These are phyloP conservation scores for Peromyscus californicus DNA, from an alignment of 2,113 vertebrate species.

Conservation along the genomic window DNA sequence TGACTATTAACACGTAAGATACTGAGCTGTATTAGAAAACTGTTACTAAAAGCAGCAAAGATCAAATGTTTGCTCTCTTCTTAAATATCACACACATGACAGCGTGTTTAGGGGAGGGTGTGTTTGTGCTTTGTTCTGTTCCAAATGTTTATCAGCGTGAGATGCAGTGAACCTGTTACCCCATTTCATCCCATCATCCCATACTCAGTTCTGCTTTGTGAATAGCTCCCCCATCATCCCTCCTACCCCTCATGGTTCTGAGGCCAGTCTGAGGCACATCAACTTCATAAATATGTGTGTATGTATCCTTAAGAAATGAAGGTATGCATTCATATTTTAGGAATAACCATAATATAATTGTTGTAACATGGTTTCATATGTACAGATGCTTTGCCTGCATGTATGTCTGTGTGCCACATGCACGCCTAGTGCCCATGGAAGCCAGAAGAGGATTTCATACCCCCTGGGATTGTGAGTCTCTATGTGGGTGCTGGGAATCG, in stretches of 20 bases:
- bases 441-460: not conserved
- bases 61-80: not conserved
- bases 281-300: not conserved
- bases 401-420: not conserved
- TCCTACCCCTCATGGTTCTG: not conserved
- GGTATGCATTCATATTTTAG: slow-evolving; percentile 43
- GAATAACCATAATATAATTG: not conserved
- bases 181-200: not conserved
- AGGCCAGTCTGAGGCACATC: not conserved
- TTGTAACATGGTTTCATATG: not conserved
- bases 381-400: not conserved
- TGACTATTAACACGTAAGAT: not conserved
- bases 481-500: not conserved
- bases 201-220: not conserved
- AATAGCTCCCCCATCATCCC: not conserved
- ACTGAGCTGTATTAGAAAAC: not conserved
- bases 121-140: not conserved
- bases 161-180: not conserved
- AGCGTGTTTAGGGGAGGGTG: not conserved
- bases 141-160: not conserved
- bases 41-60: not conserved
- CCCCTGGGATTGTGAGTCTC: not conserved
- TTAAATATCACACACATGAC: not conserved
- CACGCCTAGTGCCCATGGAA: not conserved
- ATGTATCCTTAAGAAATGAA: not conserved